phyloP scores from a whole-genome alignment of 2,113 vertebrate genomes.

The Ia io region DNA sequence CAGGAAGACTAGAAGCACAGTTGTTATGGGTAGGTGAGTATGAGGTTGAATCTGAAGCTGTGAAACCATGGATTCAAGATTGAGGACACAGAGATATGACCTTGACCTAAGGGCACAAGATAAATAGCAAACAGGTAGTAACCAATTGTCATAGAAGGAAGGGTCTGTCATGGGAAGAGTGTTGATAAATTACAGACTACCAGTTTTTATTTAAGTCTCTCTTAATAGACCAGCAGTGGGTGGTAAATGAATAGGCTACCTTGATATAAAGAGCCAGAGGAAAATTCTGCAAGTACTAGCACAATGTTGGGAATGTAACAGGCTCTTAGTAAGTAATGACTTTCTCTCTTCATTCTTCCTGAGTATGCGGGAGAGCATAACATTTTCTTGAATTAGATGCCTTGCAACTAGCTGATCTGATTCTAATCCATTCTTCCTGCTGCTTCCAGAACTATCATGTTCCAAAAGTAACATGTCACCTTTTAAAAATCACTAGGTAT shows the following conservation, averaged over 20 bases:
- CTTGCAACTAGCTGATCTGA: neutral
- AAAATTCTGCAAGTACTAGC: neutral
- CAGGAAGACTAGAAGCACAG: neutral
- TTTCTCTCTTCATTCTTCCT: neutral
- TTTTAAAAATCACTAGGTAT: neutral
- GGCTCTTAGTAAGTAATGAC: neutral
- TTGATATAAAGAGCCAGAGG: neutral
- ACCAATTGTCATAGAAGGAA: neutral
- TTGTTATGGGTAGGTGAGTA: neutral
- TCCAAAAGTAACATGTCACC: neutral
- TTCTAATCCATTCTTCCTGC: neutral
- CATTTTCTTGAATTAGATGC: neutral
- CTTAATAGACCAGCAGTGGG: neutral
- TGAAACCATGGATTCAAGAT: neutral
- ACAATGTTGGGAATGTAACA: neutral
- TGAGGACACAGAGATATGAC: too few relatives aligned
- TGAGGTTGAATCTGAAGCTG: neutral
- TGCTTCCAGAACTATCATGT: neutral
- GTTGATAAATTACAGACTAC: neutral
- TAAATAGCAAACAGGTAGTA: neutral
- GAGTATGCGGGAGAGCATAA: neutral
- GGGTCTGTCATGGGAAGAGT: neutral
- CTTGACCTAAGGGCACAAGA: neutral
- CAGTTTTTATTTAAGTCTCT: neutral
- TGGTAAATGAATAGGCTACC: neutral